Evolutionary conservation across 2,797 vertebrate genomes (phyloP), one percentile per base, ranked within the genome.

Genomic region (Phaenicophaeus curvirostris): DNA sequence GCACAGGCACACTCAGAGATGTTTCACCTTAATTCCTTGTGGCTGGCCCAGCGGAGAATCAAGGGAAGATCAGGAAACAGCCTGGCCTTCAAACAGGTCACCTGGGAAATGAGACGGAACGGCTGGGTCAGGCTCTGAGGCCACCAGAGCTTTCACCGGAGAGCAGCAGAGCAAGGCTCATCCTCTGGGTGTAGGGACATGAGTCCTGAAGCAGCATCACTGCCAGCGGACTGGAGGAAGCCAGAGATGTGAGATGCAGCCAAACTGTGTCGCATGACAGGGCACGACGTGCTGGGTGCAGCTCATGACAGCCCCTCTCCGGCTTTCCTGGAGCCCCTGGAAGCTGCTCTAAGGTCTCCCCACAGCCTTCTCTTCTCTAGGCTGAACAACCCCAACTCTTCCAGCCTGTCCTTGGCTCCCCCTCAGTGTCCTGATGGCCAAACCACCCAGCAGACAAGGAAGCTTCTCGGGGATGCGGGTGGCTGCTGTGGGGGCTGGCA

Each of bases 131-230:
- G 30, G 23, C 48, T 13, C 27, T 39, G 86, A 83, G 42, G 44
- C 68, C 80, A 57, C 33, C 33, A 57, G 61, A 77, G 30, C 21
- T 74, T 54, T 86, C 73, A 72, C 33, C 61, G 83, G 67, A 72
- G 30, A 92, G 51, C 75, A 66, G 44, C 39, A 76, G 48, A 91
- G 75, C 82, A 41, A 80, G 86, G 25, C 9, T 82, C 19, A 28
- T 89, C 39, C 23, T 85, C 46, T 53, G 74, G 46, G 31, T 73
- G 1, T 50, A n/a, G 78, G 35, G 44, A 59, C 9, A 4, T 24
- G 18, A 54, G 51, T 85, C 28, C 63, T 66, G 76, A n/a, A 58
- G 25, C n/a, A 82, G 25, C 46, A 2, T 72, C 39, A 35, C 12
- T 0, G 1, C 5, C 30, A 1, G 13, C 25, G 68, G 42, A 25